These are phyloP conservation scores for Psilopogon haemacephalus DNA, from an alignment of 2,113 vertebrate species.

Conservation along the genomic window DNA sequence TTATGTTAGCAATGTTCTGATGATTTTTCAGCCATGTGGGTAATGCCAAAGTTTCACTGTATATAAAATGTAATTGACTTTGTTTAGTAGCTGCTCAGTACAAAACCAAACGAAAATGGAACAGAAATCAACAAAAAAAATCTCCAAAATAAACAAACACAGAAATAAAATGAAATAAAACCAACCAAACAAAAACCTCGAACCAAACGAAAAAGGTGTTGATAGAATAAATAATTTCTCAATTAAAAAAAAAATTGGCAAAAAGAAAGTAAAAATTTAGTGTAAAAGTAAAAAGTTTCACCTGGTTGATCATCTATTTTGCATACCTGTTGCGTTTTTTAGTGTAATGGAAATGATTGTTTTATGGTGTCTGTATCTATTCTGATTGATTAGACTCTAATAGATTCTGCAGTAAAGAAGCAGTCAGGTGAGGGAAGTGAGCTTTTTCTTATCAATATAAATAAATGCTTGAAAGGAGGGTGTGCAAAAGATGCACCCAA, in stretches of 20 bases:
- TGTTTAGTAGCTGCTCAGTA: background rate
- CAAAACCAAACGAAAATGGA: background rate
- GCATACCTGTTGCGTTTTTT: background rate
- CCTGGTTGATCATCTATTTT: background rate
- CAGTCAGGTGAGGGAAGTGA: background rate
- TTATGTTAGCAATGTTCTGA: conserved; percentile 23
- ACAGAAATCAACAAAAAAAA: no score
- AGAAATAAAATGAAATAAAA: no score
- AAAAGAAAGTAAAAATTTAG: background rate
- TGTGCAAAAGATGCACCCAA: background rate
- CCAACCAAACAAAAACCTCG: no score
- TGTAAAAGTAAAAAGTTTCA: background rate
- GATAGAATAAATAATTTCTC: background rate
- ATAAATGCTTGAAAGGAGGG: background rate
- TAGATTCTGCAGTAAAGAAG: background rate
- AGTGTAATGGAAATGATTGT: background rate
- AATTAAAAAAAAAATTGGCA: background rate
- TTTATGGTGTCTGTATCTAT: background rate
- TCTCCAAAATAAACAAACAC: no score
- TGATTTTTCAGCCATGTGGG: background rate
- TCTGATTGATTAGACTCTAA: background rate
- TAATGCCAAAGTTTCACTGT: background rate
- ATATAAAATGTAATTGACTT: background rate
- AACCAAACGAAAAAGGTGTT: background rate
- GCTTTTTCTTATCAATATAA: background rate